Percentiles rank a stretch among this genome's conserved stretches.
Evolutionary conservation across 2,113 vertebrate species (phyloP).

Genomic region (Empidonax traillii): DNA sequence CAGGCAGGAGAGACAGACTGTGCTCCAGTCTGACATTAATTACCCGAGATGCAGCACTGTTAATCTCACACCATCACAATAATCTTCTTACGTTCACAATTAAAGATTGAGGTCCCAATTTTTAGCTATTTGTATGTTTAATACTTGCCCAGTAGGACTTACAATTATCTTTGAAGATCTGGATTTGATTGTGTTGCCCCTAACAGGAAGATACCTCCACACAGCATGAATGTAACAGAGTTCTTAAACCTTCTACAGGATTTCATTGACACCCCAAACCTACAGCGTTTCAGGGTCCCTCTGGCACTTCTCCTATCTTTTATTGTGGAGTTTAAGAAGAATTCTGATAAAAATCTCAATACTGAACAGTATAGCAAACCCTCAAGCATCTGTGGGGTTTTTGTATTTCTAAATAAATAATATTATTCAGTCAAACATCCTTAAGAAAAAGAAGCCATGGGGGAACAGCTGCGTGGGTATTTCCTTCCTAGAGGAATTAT

Average conservation of each 20-base stretch:
- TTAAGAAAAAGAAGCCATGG: not conserved
- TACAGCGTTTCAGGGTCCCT: fast-evolving
- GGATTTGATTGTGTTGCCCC: not conserved
- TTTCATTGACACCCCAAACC: not conserved
- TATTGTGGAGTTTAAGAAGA: not conserved
- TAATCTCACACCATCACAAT: not conserved
- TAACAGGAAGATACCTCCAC: not conserved
- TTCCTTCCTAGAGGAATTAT: not conserved
- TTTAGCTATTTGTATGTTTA: not conserved
- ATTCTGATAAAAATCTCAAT: not conserved
- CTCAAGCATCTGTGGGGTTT: fast-evolving
- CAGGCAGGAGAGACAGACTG: not conserved
- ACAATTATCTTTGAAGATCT: not conserved
- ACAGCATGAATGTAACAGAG: fast-evolving
- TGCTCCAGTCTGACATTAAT: not conserved
- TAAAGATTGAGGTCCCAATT: not conserved
- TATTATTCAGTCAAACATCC: not conserved
- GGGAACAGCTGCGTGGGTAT: not conserved
- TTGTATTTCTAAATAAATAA: not conserved
- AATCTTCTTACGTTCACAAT: not conserved
- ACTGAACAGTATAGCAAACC: not conserved
- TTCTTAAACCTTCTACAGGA: not conserved
- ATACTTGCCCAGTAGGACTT: not conserved
- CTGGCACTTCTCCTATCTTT: not conserved
- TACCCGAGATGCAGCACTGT: not conserved